Evolutionary conservation across 64 coral and sea anemone species (phyloP).

Genomic region (Pachyseris speciosa): DNA sequence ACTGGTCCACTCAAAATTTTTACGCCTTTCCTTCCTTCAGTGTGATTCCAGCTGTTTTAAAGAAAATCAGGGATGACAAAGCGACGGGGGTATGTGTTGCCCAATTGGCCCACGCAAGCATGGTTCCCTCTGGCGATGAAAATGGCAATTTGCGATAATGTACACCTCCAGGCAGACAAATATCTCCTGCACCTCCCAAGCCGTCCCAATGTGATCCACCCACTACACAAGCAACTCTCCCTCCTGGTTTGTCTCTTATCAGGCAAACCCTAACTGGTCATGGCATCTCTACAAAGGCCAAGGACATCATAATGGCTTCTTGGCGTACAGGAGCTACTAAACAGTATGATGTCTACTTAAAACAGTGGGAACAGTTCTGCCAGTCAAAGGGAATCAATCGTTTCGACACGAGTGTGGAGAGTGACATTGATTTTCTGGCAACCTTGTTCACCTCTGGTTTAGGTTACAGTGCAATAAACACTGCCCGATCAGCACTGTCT

Average conservation of each 20-base stretch:
- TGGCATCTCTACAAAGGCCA: background rate
- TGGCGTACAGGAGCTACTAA: slow-evolving; percentile 30
- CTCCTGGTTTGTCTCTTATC: slow-evolving; percentile 56
- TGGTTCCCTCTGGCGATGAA: background rate
- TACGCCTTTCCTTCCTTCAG: slow-evolving; percentile 42
- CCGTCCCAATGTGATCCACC: background rate
- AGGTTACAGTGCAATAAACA: slow-evolving; percentile 69
- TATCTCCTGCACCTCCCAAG: slow-evolving; percentile 7
- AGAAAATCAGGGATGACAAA: background rate
- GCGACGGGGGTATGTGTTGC: slow-evolving; percentile 9
- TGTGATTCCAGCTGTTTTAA: background rate
- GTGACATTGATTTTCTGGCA: slow-evolving; percentile 41
- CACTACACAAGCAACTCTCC: slow-evolving; percentile 7
- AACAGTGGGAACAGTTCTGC: slow-evolving; percentile 12
- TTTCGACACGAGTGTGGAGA: background rate
- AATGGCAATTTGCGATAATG: background rate
- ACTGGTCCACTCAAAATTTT: background rate
- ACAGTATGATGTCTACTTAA: slow-evolving; percentile 45
- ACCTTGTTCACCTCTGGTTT: slow-evolving; percentile 9
- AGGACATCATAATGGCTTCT: slow-evolving; percentile 39
- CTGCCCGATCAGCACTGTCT: slow-evolving; percentile 57
- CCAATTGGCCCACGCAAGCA: background rate
- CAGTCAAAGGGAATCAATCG: background rate
- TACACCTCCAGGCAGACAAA: background rate
- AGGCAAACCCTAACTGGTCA: background rate